phyloP scores from a whole-genome alignment of 2,888 invertebrate genomes.

The Leucoma salicis region DNA sequence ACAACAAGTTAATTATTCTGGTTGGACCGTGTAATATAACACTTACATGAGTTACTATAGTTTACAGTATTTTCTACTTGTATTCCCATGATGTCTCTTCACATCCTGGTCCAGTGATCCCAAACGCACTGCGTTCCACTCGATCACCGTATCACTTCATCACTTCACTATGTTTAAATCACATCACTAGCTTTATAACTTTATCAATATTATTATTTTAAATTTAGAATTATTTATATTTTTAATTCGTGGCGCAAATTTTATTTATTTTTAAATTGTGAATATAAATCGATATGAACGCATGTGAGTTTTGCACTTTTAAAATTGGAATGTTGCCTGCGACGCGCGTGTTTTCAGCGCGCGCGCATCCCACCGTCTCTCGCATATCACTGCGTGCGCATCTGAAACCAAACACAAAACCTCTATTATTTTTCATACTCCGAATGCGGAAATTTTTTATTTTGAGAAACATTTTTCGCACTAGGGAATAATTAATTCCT shows the following conservation, averaged over 20 bases:
- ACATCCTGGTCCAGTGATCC: constrained; percentile 36
- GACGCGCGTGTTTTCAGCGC: constrained; percentile 32
- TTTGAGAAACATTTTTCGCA: too few species aligned
- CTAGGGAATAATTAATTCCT: too few species aligned
- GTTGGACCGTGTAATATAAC: too few species aligned
- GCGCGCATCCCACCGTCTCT: constrained; percentile 35
- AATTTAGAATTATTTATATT: constrained; percentile 12
- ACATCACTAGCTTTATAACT: constrained; percentile 19
- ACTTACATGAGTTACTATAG: constrained; percentile 77
- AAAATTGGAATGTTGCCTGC: constrained; percentile 29
- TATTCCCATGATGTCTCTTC: constrained; percentile 67
- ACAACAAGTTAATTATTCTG: too few species aligned
- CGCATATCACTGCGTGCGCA: constrained; percentile 53
- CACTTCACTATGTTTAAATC: constrained; percentile 27
- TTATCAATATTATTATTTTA: constrained; percentile 5
- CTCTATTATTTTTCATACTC: constrained; percentile 31
- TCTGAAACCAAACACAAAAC: constrained; percentile 43
- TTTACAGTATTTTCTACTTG: constrained; percentile 73
- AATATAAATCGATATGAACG: constrained; percentile 24
- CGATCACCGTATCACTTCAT: constrained; percentile 26
- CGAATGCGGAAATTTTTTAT: constrained; percentile 35
- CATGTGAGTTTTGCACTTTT: constrained; percentile 26
- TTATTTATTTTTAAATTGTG: not conserved
- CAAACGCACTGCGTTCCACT: constrained; percentile 23
- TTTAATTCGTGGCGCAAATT: too few species aligned